Evolutionary conservation across 2,797 vertebrate species (phyloP).

Genomic region (Argya squamiceps): DNA sequence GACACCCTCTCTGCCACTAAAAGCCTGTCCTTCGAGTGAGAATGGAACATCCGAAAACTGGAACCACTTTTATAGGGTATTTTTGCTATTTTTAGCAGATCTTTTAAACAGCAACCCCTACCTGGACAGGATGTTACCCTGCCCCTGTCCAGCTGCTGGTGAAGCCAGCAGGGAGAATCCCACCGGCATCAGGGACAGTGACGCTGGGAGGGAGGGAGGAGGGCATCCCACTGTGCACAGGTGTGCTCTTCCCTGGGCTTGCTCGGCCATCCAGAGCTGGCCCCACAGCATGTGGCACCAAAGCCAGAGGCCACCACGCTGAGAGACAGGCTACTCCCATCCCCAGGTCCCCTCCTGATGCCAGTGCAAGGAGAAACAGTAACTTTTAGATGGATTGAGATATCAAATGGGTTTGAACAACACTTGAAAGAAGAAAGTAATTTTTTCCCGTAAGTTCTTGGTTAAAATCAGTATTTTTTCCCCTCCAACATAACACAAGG

Average conservation of each 20-base stretch:
- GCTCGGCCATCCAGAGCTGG: background rate
- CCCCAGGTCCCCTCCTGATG: background rate
- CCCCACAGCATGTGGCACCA: background rate
- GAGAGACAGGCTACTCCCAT: background rate
- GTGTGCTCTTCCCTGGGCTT: background rate
- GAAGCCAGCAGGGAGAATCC: background rate
- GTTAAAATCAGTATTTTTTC: background rate
- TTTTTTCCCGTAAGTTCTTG: background rate
- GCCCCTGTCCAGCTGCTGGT: background rate
- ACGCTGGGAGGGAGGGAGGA: background rate
- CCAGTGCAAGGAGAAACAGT: background rate
- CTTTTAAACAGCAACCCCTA: background rate
- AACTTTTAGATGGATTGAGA: background rate
- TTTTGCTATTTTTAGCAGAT: background rate
- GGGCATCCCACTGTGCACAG: background rate
- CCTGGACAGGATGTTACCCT: background rate
- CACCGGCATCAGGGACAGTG: background rate
- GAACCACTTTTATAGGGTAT: background rate
- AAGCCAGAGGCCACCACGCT: accelerated
- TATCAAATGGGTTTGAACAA: background rate
- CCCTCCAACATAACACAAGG: background rate
- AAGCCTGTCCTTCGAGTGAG: background rate
- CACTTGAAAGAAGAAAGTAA: background rate
- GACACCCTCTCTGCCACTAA: background rate
- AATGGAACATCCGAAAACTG: background rate